Evolutionary conservation across 2,113 vertebrate genomes (phyloP), one percentile per base, ranked within the genome.

Genomic region (Otis tarda): DNA sequence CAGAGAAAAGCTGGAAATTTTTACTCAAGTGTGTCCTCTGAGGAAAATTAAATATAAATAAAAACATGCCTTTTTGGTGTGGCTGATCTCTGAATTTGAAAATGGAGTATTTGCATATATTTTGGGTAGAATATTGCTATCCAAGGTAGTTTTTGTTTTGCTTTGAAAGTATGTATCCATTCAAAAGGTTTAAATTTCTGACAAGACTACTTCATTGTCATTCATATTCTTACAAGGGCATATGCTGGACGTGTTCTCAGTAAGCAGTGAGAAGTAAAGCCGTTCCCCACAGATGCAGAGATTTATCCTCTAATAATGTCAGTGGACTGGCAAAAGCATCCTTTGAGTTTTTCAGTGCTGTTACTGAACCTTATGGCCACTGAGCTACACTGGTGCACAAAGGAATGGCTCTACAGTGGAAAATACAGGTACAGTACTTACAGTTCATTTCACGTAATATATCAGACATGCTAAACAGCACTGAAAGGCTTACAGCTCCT

Each of bases 401-500:
- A 23, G 27, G 75, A 87, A 43, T 35, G 43, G 68, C 45, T 83
- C 82, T 69, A 8, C 33, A 52, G 30, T 82, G 64, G 55, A 52
- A 89, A 75, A 71, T 35, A 55, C 55, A 90, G 67, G 41, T 20
- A 35, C 11, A 45, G 10, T 28, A 65, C 12, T 86, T 69, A 2
- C 4, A 85, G 90, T 95, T 90, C 56, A 81, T 90, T 89, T 82
- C 52, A 64, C 2, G 1, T 68, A 56, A 64, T 70, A 7, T 7
- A 81, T 74, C 60, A 68, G 85, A 43, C 63, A 63, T 74, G 76
- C 39, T 83, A 90, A 96, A 77, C 55, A 92, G 83, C 86, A 53
- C 69, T 78, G 80, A 93, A 95, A 89, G 53, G 39, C 77, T 94
- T 43, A 61, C 30, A 78, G 76, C 61, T 92, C 49, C 65, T 94